Evolutionary conservation across 2,797 vertebrate genomes (phyloP).

Genomic region (Alfaro cultratus): DNA sequence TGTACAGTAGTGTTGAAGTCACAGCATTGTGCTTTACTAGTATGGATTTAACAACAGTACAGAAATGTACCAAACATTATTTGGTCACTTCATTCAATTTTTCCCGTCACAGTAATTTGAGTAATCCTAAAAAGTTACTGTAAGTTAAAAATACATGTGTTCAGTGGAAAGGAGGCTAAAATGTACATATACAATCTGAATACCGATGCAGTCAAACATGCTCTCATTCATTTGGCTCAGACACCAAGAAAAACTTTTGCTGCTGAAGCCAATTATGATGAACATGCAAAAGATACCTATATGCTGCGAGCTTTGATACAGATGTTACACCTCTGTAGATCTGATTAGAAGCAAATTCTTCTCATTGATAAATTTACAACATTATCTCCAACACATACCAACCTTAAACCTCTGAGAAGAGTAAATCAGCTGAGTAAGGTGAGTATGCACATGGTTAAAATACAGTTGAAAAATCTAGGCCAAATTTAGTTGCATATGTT

Average conservation of each 20-base stretch:
- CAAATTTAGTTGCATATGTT: constrained; percentile 1
- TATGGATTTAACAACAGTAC: background rate
- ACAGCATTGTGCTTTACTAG: background rate
- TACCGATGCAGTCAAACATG: background rate
- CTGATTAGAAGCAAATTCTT: background rate
- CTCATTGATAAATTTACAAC: background rate
- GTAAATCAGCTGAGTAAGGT: background rate
- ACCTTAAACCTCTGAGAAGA: background rate
- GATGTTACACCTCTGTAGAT: background rate
- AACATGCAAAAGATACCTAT: background rate
- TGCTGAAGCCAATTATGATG: background rate
- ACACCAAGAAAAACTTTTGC: background rate
- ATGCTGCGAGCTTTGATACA: background rate
- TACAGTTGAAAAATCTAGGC: background rate
- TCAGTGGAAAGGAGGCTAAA: background rate
- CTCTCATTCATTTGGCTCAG: background rate
- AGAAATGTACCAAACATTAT: background rate
- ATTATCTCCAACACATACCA: background rate
- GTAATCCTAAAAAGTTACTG: background rate
- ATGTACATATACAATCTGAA: background rate
- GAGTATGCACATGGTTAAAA: background rate
- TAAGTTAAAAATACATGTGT: background rate
- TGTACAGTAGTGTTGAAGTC: background rate
- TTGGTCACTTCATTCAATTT: background rate
- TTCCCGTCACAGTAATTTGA: background rate